Evolutionary conservation across 2,888 invertebrate genomes (phyloP), one percentile per base, ranked within the genome.

Genomic region (Spodoptera picta): DNA sequence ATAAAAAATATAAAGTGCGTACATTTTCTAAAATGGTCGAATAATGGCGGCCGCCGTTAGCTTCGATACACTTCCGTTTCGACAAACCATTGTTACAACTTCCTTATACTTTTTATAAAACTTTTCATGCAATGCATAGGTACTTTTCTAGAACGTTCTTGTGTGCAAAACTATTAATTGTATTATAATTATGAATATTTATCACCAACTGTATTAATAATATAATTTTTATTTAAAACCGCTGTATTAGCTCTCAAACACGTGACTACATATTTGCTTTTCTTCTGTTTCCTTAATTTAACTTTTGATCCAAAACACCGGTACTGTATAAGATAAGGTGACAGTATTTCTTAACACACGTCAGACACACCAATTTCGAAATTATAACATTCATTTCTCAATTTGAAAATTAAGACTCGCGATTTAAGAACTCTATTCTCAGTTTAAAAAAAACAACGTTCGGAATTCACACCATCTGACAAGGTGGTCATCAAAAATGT

Each of bases 21-120:
- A 74, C 73, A 71, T 77, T 79, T 78, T 81, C 77, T 81, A 83
- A 81, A 83, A 75, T 83, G 84, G 76, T 69, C 68, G 77, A 73
- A 75, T 79, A 84, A 85, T 85, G 76, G 79, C 68, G 70, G 77
- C 83, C 81, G 83, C 83, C 81, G 81, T 85, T 83, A 84, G 79
- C 79, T 88, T 86, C 85, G 51, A 75, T 71, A 60, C 58, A 78
- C 62, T 78, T 76, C 75, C 89, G 87, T 83, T 89, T 87, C 85
- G 83, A 82, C 68, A 70, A 65, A 73, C 80, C 84, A 84, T 88
- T 75, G 75, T 75, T 75, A 50, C 82, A 83, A 79, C 88, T 90
- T 91, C 90, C 90, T 88, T 84, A 79, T 86, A 73, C 79, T 85
- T 76, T 69, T 73, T 76, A 77, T 73, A 71, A 48, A 12, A 59